A percentile compares a stretch with the other conserved stretches of the same genome.
Evolutionary conservation across 2,888 invertebrate genomes (phyloP).

Genomic region (Ferdinandea cuprea): DNA sequence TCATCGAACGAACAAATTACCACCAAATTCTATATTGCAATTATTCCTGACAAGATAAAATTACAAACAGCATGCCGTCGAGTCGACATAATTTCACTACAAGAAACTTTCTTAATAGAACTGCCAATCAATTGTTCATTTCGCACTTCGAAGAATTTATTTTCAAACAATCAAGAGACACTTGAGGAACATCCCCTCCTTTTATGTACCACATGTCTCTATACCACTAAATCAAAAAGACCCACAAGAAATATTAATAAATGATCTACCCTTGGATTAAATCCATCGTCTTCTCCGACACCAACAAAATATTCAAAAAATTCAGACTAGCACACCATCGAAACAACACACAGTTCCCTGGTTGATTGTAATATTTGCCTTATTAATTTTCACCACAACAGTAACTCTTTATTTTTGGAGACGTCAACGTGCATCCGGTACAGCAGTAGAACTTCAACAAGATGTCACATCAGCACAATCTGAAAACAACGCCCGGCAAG

Average conservation of each 20-base stretch:
- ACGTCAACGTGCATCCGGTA: not conserved
- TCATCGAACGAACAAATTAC: conserved; percentile 33
- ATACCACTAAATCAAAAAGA: conserved; percentile 10
- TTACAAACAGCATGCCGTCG: too few species aligned
- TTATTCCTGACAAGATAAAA: too few species aligned
- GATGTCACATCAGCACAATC: not conserved
- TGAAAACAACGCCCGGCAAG: not conserved
- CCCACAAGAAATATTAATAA: conserved; percentile 17
- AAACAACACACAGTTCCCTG: conserved; percentile 10
- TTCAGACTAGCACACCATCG: conserved; percentile 15
- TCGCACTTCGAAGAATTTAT: too few species aligned
- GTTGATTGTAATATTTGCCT: not conserved
- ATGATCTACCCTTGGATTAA: conserved; percentile 22
- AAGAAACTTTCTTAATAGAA: conserved; percentile 20
- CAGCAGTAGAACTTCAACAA: not conserved
- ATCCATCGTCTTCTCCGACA: conserved; percentile 8
- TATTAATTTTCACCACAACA: not conserved
- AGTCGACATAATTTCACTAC: conserved; percentile 16
- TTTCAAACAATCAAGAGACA: too few species aligned
- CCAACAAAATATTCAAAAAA: conserved; percentile 11
- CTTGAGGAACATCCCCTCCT: conserved; percentile 20
- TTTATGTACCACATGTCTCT: conserved; percentile 9
- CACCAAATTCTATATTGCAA: too few species aligned
- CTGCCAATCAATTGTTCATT: too few species aligned
- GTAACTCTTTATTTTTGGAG: not conserved